Conservation (phyloP, 2,113 vertebrate genomes). For the Mustela lutreola region DNA sequence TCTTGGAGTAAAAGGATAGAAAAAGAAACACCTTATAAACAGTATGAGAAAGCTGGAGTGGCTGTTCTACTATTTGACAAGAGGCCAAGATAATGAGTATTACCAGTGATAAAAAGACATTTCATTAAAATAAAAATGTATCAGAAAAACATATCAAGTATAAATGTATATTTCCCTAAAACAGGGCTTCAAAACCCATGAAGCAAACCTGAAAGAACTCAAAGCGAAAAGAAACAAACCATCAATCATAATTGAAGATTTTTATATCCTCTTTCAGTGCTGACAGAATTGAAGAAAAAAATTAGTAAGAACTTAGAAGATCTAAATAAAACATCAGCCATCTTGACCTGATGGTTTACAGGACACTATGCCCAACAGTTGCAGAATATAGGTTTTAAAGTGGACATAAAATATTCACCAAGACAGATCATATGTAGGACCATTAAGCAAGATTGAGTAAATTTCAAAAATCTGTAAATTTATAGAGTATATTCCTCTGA, state of each 20-base stretch:
- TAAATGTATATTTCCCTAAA: background rate
- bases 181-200: background rate
- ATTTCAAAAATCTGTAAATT: background rate
- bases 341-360: background rate
- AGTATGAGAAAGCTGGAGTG: background rate
- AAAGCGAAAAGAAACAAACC: background rate
- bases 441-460: background rate
- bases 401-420: background rate
- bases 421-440: background rate
- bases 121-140: background rate
- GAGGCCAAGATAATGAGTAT: background rate
- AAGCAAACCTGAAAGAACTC: background rate
- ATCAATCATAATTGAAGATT: background rate
- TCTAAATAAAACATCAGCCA: background rate
- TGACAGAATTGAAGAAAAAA: background rate
- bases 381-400: background rate
- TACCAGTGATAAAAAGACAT: background rate
- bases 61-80: background rate
- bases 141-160: background rate
- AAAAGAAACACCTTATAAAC: background rate
- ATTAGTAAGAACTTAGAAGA: background rate
- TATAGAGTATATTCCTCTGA: background rate
- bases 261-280: background rate
- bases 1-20: background rate
- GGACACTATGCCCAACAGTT: background rate